Evolutionary conservation across 2,888 invertebrate species (phyloP), one percentile per base, ranked within the genome.

Genomic region (Myathropa florea): DNA sequence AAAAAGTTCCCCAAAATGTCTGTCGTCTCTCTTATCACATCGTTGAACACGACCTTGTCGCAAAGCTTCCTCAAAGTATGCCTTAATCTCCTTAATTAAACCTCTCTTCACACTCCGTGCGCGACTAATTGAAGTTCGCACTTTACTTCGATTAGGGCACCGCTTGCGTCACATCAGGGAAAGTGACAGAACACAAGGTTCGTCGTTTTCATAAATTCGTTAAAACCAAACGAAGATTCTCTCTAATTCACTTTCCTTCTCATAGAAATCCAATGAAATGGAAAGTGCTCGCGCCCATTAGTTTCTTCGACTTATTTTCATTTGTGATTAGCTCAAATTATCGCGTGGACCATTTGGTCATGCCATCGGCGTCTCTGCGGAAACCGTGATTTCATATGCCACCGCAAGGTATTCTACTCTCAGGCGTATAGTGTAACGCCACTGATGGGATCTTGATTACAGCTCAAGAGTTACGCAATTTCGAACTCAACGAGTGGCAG

Each of bases 311-410:
- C 28, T 59, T 36, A 65, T 77, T 63, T 83, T 33, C 24, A 23
- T 59, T 57, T 64, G 18, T 70, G 23, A 83, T 79, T 79, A 83
- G 33, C 79, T 46, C 46, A 46, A 46, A 46, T 46, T 46, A 46
- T 46, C 46, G 46, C 46, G 18, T 46, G 18, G 7, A 18, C 18
- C 18, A 18, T 46, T 46, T 46, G 46, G 46, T 33, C 33, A 33
- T 33, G 33, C 3, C 33, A 33, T 12, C 12, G 33, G 2, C 33
- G n/a, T 46, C 18, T 18, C 46, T 4, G 7, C 46, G 18, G 46
- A 46, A 46, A 46, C 46, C 46, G 18, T n/a, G 46, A 18, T 18
- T 46, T 46, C 46, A 46, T 46, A 46, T 18, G n/a, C 18, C 46
- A 46, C 18, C 46, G 46, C 7, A 18, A 18, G 46, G 1, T 4